Percentiles rank a stretch among this genome's conserved stretches.
phyloP scores from a whole-genome alignment of 2,797 vertebrate genomes.

The Sebastes melanostomus region DNA sequence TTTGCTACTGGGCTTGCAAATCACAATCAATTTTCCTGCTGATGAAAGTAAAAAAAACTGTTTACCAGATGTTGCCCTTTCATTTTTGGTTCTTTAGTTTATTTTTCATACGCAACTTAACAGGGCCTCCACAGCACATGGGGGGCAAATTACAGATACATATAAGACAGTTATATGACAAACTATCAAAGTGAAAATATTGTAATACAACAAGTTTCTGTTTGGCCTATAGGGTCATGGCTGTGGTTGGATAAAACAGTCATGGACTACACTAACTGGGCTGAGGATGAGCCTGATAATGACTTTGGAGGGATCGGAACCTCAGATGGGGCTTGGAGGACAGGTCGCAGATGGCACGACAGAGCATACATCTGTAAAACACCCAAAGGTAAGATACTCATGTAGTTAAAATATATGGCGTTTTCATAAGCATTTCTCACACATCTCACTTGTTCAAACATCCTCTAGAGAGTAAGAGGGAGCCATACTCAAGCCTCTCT shows the following conservation, averaged over 20 bases:
- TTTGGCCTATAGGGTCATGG: conserved; percentile 62
- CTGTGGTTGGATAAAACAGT: conserved; percentile 71
- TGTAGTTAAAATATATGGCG: neutral
- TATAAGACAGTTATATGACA: neutral
- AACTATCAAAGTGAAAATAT: neutral
- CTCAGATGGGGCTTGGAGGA: conserved; percentile 57
- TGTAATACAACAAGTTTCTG: neutral
- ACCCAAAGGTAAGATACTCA: conserved; percentile 60
- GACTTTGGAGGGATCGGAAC: conserved; percentile 54
- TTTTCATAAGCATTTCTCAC: neutral
- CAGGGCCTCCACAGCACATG: neutral
- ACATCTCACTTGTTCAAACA: neutral
- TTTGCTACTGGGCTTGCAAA: neutral
- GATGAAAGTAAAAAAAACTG: neutral
- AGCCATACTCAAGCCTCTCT: neutral
- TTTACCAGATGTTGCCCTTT: neutral
- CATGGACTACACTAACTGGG: conserved; percentile 74
- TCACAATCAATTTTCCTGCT: neutral
- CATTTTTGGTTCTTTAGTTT: neutral
- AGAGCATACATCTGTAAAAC: conserved; percentile 72
- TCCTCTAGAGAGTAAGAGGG: neutral
- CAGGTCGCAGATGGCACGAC: conserved; percentile 62
- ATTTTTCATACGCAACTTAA: neutral
- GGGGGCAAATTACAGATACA: neutral
- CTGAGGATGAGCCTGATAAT: conserved; percentile 4